A percentile compares a stretch with the other conserved stretches of the same genome.
Evolutionary conservation across 2,113 vertebrate genomes (phyloP).

Genomic region (Syngnathus floridae): DNA sequence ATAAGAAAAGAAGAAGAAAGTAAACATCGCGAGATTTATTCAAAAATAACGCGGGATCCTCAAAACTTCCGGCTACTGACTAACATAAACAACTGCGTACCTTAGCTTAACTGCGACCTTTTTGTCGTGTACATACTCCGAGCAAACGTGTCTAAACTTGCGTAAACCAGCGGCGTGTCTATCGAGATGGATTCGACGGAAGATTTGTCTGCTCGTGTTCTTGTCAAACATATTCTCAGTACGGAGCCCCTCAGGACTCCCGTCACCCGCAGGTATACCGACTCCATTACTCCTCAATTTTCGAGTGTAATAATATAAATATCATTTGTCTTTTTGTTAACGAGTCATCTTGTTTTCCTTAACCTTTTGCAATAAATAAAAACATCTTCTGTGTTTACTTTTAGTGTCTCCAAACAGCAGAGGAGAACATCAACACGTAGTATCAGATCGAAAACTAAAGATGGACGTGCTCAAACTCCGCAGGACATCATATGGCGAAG

Average conservation of each 20-base stretch:
- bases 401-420: constrained; percentile 19
- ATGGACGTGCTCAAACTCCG: constrained; percentile 43
- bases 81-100: background rate
- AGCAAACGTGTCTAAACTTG: constrained; percentile 4
- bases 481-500: constrained; percentile 53
- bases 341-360: no score
- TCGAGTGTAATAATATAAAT: no score
- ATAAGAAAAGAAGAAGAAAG: background rate
- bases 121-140: background rate
- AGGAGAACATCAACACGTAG: constrained; percentile 22
- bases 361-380: no score
- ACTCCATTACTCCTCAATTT: background rate
- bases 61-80: background rate
- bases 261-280: constrained; percentile 49
- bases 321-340: no score
- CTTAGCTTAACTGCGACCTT: background rate
- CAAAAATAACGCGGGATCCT: constrained; percentile 6
- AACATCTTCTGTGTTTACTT: background rate
- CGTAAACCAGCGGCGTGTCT: background rate
- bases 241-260: constrained; percentile 58
- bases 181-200: constrained; percentile 59
- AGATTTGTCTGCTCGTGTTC: constrained; percentile 63
- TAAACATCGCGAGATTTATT: background rate
- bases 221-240: constrained; percentile 57
- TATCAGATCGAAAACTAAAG: constrained; percentile 22